Conservation (phyloP, 1,140 invertebrate genomes). For the Bombus sibiricus region DNA sequence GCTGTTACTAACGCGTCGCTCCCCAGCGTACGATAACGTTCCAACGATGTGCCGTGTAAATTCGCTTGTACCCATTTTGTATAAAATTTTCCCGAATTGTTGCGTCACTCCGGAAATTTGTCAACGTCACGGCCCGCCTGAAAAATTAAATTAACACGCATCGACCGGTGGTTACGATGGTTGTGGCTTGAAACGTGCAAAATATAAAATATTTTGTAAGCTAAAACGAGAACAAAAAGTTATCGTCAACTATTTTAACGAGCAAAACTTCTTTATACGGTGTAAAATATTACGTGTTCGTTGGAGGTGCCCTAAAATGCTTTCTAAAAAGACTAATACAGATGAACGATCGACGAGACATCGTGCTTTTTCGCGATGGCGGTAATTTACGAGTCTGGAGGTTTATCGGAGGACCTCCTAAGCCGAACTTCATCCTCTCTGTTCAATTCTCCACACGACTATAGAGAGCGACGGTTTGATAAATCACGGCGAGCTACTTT, state of each 20-base stretch:
- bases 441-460: constrained; percentile 11
- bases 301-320: background rate
- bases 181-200: background rate
- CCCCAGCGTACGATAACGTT: background rate
- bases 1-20: background rate
- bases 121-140: background rate
- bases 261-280: background rate
- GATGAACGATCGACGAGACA: background rate
- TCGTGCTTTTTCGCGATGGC: background rate
- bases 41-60: background rate
- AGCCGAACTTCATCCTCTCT: background rate
- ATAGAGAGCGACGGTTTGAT: background rate
- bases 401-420: constrained; percentile 14
- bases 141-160: constrained; percentile 12
- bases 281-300: background rate
- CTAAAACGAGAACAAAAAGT: background rate
- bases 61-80: background rate
- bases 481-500: constrained; percentile 39
- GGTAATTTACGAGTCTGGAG: background rate
- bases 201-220: background rate
- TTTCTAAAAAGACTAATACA: background rate
- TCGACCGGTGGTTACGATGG: background rate
- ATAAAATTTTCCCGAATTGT: background rate
- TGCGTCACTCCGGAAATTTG: background rate
- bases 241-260: background rate